These are phyloP conservation scores for Atta cephalotes DNA, from an alignment of 1,140 invertebrate species.

Conservation along the genomic window DNA sequence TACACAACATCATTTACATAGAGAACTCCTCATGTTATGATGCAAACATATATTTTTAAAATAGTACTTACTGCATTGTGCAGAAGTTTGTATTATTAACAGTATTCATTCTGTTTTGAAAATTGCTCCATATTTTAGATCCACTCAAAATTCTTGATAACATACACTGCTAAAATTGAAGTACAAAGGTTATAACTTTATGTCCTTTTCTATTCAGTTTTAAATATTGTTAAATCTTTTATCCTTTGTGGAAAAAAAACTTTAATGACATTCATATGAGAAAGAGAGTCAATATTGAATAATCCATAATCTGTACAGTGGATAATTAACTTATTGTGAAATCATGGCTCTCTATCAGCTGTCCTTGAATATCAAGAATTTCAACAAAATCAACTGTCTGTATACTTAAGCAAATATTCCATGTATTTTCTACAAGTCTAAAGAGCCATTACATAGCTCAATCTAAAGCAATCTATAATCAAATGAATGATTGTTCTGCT, in stretches of 20 bases:
- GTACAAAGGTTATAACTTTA: neutral
- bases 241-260: neutral
- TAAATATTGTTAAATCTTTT: neutral
- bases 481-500: neutral
- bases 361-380: neutral
- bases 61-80: neutral
- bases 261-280: neutral
- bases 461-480: neutral
- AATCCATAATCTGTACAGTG: too few relatives aligned
- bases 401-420: neutral
- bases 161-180: neutral
- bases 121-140: neutral
- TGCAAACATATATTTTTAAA: slow-evolving; percentile 4
- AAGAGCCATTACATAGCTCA: neutral
- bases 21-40: neutral
- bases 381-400: neutral
- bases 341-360: neutral
- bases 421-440: neutral
- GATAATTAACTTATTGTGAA: neutral
- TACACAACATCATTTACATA: neutral
- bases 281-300: neutral
- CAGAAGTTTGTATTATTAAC: slow-evolving; percentile 4
- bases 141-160: slow-evolving; percentile 9
- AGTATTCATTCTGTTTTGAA: slow-evolving; percentile 63
- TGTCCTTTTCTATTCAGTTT: neutral